These are phyloP conservation scores for Brienomyrus brachyistius DNA, from an alignment of 2,113 vertebrate genomes.

Conservation along the genomic window DNA sequence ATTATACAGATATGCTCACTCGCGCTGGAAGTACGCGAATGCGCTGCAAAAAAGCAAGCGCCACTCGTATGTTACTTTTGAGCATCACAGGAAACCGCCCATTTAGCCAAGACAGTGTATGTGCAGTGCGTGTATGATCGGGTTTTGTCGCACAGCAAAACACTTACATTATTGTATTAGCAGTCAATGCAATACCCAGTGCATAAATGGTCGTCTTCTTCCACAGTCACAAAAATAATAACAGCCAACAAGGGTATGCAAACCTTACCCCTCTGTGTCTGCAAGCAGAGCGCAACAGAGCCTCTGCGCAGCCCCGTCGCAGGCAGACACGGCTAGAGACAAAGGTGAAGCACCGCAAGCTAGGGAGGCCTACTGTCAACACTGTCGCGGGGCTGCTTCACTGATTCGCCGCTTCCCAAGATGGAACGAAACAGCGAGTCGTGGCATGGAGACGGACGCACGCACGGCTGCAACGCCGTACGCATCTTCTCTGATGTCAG, in stretches of 20 bases:
- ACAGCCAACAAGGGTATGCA: conserved; percentile 32
- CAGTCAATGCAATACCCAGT: conserved; percentile 34
- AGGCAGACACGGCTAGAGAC: conserved; percentile 29
- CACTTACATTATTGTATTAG: conserved; percentile 25
- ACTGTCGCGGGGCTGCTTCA: conserved; percentile 35
- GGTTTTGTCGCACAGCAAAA: conserved; percentile 2
- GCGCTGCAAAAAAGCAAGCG: neutral
- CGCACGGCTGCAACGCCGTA: conserved; percentile 52
- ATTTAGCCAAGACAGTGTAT: neutral
- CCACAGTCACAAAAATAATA: conserved; percentile 36
- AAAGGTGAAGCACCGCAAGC: conserved; percentile 36
- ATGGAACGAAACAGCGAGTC: conserved; percentile 66
- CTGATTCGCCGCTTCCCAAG: conserved; percentile 50
- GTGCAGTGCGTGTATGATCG: conserved; percentile 15
- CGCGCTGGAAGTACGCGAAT: conserved; percentile 1
- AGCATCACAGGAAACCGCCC: conserved; percentile 18
- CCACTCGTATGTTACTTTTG: conserved; percentile 4
- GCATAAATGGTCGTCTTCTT: conserved; percentile 39
- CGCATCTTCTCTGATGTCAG: conserved; percentile 63
- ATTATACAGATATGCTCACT: neutral
- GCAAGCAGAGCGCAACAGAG: conserved; percentile 44
- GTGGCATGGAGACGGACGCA: conserved; percentile 63
- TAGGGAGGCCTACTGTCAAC: conserved; percentile 41
- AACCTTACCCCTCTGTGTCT: conserved; percentile 49
- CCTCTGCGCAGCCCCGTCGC: conserved; percentile 36